A percentile compares a stretch with the other conserved stretches of the same genome.
phyloP scores from a whole-genome alignment of 2,797 vertebrate species.

The Scolopax bukidnonensis region DNA sequence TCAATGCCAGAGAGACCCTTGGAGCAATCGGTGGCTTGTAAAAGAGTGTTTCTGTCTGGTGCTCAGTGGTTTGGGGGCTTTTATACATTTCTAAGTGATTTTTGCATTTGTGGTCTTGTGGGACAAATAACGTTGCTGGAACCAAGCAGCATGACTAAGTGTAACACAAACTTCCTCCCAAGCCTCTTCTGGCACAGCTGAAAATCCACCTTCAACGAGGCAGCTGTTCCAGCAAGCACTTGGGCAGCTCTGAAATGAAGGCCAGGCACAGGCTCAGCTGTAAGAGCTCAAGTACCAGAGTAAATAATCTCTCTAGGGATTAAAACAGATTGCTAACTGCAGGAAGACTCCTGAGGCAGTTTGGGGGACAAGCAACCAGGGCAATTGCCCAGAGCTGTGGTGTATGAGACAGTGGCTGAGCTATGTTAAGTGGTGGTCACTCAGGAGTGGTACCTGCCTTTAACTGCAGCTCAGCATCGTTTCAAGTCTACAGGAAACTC shows the following conservation, averaged over 20 bases:
- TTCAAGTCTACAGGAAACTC: neutral
- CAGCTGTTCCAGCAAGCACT: neutral
- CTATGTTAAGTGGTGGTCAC: neutral
- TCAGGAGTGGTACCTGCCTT: neutral
- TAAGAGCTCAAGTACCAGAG: neutral
- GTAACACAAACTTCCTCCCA: conserved; percentile 20
- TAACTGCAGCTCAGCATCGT: neutral
- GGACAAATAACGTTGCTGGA: conserved; percentile 41
- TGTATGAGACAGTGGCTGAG: neutral
- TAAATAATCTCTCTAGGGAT: conserved; percentile 37
- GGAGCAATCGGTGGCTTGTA: conserved; percentile 40
- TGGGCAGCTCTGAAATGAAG: conserved; percentile 18
- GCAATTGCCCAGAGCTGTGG: neutral
- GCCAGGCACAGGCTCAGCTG: conserved; percentile 20
- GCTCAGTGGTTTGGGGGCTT: conserved; percentile 44
- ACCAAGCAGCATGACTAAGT: conserved; percentile 45
- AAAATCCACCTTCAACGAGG: conserved; percentile 34
- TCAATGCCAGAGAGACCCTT: conserved; percentile 45
- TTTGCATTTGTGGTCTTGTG: conserved; percentile 44
- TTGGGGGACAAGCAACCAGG: neutral
- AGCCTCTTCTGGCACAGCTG: conserved; percentile 25
- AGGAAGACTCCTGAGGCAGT: neutral
- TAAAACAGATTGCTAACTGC: conserved; percentile 46
- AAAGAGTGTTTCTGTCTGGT: conserved; percentile 14
- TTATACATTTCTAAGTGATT: conserved; percentile 45